phyloP scores from a whole-genome alignment of 2,797 vertebrate genomes.

The Apogon hyalosoma region DNA sequence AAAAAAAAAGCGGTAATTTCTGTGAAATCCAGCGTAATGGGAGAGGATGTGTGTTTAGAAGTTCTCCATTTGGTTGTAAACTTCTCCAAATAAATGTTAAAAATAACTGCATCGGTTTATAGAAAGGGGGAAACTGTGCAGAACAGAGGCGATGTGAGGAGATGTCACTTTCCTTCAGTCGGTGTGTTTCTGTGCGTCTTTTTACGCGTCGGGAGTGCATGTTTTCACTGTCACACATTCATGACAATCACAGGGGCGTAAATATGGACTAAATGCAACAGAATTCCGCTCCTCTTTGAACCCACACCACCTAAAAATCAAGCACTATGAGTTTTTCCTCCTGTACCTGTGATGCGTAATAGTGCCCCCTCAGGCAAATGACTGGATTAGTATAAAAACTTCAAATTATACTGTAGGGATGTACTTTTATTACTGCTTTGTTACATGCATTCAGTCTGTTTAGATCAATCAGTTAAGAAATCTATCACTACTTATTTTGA shows the following conservation, averaged over 20 bases:
- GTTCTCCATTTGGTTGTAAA: not conserved
- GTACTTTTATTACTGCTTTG: too few relatives aligned
- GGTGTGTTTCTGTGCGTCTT: not conserved
- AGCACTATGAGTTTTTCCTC: too few relatives aligned
- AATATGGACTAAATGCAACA: not conserved
- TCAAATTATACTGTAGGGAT: too few relatives aligned
- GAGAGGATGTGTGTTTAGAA: not conserved
- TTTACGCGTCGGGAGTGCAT: not conserved
- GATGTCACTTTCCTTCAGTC: not conserved
- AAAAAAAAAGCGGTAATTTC: too few relatives aligned
- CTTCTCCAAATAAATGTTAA: conserved; percentile 9
- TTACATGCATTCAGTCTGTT: too few relatives aligned
- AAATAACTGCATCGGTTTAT: not conserved
- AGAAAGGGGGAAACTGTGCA: not conserved
- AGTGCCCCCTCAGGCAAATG: too few relatives aligned
- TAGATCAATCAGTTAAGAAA: too few relatives aligned
- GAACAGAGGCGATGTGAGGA: not conserved
- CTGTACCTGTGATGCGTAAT: too few relatives aligned
- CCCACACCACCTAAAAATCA: too few relatives aligned
- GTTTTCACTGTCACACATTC: not conserved
- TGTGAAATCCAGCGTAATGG: not conserved
- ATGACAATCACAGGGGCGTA: conserved; percentile 48
- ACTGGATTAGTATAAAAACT: too few relatives aligned
- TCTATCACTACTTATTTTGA: too few relatives aligned
- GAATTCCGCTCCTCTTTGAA: not conserved